Evolutionary conservation across 2,113 vertebrate genomes (phyloP).

Genomic region (Macrotis lagotis): DNA sequence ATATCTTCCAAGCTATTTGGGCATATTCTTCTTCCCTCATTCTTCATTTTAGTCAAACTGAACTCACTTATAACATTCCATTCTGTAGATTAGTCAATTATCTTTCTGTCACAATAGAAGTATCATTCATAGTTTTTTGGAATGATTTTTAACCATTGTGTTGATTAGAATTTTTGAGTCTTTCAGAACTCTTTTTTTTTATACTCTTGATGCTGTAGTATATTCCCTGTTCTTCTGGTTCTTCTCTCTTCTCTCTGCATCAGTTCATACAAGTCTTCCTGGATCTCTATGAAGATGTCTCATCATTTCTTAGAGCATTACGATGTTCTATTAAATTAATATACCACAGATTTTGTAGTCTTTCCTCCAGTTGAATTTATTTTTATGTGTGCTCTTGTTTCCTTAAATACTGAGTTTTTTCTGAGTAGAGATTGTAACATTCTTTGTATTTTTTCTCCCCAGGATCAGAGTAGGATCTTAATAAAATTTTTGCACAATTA

Average conservation of each 20-base stretch:
- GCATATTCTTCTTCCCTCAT: neutral
- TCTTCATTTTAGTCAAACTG: too few species aligned
- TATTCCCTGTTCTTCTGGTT: neutral
- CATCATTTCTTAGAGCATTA: neutral
- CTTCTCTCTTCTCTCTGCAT: neutral
- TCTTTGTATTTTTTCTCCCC: neutral
- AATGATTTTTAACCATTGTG: neutral
- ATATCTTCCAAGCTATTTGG: neutral
- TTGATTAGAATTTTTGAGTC: neutral
- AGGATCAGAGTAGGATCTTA: neutral
- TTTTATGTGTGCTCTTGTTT: neutral
- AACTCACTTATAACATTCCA: neutral
- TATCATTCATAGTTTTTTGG: neutral
- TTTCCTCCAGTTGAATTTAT: neutral
- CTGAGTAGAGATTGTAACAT: neutral
- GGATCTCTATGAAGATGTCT: neutral
- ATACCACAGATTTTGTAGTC: neutral
- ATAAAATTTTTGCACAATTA: too few species aligned
- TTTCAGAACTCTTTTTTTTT: neutral
- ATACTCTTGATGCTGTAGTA: neutral
- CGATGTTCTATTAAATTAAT: neutral
- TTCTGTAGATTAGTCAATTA: neutral
- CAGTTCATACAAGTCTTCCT: neutral
- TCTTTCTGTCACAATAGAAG: neutral
- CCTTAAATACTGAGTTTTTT: neutral